These are phyloP conservation scores for Danio albolineatus DNA, from an alignment of 2,797 vertebrate genomes.

Conservation along the genomic window DNA sequence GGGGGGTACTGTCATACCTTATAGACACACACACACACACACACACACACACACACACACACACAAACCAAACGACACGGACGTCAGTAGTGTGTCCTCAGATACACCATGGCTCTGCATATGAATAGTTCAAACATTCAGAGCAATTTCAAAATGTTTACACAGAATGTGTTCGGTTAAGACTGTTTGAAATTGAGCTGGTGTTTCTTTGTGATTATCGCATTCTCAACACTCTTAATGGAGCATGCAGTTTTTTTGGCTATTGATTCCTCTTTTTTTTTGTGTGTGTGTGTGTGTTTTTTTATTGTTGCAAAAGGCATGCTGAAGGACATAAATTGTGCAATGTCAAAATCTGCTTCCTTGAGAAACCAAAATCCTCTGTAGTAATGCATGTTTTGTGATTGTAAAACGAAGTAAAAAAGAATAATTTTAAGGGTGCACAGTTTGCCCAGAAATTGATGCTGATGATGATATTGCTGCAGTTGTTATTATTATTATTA, in stretches of 20 bases:
- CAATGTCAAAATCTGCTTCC: background rate
- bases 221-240: conserved; percentile 21
- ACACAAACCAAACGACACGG: conserved; percentile 9
- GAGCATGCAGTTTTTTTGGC: background rate
- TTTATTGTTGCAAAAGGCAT: background rate
- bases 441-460: too few species aligned
- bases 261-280: background rate
- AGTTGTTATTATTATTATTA: too few species aligned
- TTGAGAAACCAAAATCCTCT: conserved; percentile 1
- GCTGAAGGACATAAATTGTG: background rate
- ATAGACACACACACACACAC: conserved; percentile 47
- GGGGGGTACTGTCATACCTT: conserved; percentile 66
- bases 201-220: conserved; percentile 9
- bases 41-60: conserved; percentile 21
- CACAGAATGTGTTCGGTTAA: conserved; percentile 1
- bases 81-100: conserved; percentile 31
- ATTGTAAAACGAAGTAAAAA: too few species aligned
- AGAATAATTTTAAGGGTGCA: too few species aligned
- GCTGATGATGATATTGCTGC: too few species aligned
- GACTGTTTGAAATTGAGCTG: conserved; percentile 16
- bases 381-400: too few species aligned
- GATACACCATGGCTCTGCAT: conserved; percentile 8
- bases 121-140: conserved; percentile 33
- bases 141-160: conserved; percentile 36
- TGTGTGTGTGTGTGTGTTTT: conserved; percentile 13